These are phyloP conservation scores for Hydrocynus forskahlii DNA, from an alignment of 2,797 vertebrate genomes.

Conservation along the genomic window DNA sequence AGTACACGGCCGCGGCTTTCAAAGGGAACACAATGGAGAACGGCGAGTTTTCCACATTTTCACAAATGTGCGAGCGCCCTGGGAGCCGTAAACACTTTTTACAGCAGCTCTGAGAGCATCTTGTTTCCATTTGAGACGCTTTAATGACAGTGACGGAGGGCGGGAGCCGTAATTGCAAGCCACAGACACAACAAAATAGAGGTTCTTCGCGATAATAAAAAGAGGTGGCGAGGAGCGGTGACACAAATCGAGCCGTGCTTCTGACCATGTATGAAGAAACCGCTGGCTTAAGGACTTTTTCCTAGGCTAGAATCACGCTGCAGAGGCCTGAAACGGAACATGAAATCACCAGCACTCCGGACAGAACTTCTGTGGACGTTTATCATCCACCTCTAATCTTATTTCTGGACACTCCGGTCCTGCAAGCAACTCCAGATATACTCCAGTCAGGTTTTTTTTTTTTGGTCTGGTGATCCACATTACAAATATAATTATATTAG, in stretches of 20 bases:
- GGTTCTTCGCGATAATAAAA: conserved; percentile 20
- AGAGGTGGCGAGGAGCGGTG: conserved; percentile 55
- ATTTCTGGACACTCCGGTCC: too few relatives aligned
- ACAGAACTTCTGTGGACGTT: too few relatives aligned
- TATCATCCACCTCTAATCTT: too few relatives aligned
- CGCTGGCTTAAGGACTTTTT: conserved; percentile 8
- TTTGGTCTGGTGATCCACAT: too few relatives aligned
- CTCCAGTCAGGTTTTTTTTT: too few relatives aligned
- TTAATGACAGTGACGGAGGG: conserved; percentile 72
- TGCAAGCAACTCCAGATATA: too few relatives aligned
- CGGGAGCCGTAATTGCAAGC: conserved; percentile 70
- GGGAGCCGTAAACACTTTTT: conserved; percentile 73
- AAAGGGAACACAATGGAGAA: conserved; percentile 37
- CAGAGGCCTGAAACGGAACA: too few relatives aligned
- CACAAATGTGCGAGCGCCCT: conserved; percentile 37
- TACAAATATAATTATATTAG: too few relatives aligned
- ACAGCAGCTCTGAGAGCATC: conserved; percentile 67
- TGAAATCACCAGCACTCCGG: too few relatives aligned
- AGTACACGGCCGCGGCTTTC: conserved; percentile 23
- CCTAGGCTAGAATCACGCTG: background rate
- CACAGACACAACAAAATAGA: conserved; percentile 63
- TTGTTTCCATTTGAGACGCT: conserved; percentile 64
- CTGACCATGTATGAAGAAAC: background rate
- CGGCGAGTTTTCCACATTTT: conserved; percentile 45
- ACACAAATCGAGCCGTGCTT: conserved; percentile 6